phyloP scores from a whole-genome alignment of 2,888 invertebrate genomes.

The Trimorus sp. region DNA sequence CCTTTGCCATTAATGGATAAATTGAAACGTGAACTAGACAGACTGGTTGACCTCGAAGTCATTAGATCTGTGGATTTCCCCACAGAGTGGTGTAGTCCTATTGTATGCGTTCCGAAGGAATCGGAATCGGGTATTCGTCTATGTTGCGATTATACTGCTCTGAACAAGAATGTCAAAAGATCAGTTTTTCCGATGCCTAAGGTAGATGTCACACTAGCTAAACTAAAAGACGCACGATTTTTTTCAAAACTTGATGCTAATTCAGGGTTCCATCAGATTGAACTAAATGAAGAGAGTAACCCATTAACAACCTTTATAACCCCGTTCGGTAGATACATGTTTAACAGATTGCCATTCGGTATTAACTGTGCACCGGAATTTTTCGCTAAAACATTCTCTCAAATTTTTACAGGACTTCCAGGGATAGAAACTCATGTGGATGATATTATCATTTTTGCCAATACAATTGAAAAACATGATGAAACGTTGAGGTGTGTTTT shows the following conservation, averaged over 20 bases:
- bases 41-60: conserved; percentile 69
- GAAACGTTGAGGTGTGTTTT: conserved; percentile 67
- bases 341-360: conserved; percentile 64
- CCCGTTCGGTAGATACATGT: conserved; percentile 63
- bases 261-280: conserved; percentile 63
- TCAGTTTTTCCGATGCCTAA: conserved; percentile 69
- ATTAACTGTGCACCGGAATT: conserved; percentile 65
- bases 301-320: conserved; percentile 66
- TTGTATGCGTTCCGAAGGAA: conserved; percentile 74
- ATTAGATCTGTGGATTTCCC: conserved; percentile 72
- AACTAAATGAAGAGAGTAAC: conserved; percentile 57
- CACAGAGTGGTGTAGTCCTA: conserved; percentile 76
- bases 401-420: conserved; percentile 48
- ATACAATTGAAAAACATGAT: conserved; percentile 67
- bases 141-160: conserved; percentile 71
- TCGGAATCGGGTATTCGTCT: conserved; percentile 64
- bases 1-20: conserved; percentile 72
- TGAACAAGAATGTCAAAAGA: conserved; percentile 69
- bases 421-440: conserved; percentile 60
- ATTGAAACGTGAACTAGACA: conserved; percentile 73
- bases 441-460: conserved; percentile 64
- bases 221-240: conserved; percentile 65
- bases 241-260: conserved; percentile 70
- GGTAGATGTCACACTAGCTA: conserved; percentile 67
- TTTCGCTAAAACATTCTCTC: conserved; percentile 56